These are phyloP conservation scores for Dryoscopus gambensis DNA, from an alignment of 2,113 vertebrate species.

Conservation along the genomic window DNA sequence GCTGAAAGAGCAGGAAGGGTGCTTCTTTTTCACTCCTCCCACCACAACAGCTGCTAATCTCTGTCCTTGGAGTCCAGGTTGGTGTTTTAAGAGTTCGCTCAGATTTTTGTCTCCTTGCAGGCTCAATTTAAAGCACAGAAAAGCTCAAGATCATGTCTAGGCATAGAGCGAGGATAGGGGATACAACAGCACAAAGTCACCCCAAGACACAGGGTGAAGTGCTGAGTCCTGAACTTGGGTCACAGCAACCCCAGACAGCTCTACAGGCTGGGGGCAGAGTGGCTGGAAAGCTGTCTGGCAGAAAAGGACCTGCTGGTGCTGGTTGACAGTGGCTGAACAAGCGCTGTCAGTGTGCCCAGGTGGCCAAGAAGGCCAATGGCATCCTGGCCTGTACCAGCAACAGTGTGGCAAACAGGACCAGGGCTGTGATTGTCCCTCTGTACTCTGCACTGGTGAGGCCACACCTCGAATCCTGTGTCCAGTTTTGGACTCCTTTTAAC, in stretches of 20 bases:
- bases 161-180: no score
- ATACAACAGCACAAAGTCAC: no score
- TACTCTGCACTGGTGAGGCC: fast-evolving
- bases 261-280: background rate
- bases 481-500: background rate
- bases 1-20: no score
- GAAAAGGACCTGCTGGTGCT: background rate
- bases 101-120: no score
- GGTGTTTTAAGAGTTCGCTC: no score
- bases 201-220: background rate
- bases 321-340: background rate
- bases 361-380: background rate
- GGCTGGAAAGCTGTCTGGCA: background rate
- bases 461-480: background rate
- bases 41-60: no score
- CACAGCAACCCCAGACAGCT: background rate
- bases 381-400: background rate
- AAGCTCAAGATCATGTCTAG: no score
- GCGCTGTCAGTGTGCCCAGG: background rate
- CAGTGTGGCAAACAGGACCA: background rate
- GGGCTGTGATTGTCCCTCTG: background rate
- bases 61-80: no score
- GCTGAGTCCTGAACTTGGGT: background rate
- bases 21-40: no score
- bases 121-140: no score